Percentiles rank a stretch among this genome's conserved stretches.
These are phyloP conservation scores for Hypomecis atomaria DNA, from an alignment of 2,888 invertebrate genomes.

Conservation along the genomic window DNA sequence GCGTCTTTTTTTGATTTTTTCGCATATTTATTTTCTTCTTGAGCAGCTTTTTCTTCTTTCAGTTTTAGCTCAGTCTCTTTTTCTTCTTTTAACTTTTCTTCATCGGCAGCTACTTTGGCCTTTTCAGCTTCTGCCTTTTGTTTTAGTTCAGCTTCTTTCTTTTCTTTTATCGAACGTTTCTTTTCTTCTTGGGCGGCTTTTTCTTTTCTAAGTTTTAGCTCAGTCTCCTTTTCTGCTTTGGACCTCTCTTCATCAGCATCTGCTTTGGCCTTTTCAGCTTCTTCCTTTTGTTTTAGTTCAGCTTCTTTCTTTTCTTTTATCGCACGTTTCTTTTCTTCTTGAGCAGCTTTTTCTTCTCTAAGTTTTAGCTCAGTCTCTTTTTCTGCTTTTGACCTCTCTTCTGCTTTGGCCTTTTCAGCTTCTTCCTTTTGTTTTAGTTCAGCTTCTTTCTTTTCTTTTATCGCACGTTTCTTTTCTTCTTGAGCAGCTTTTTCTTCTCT, in stretches of 20 bases:
- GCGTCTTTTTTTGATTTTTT: not conserved
- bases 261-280: conserved; percentile 21
- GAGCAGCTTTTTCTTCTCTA: conserved; percentile 24
- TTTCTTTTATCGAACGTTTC: not conserved
- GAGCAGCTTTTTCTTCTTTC: conserved; percentile 19
- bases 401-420: too few species aligned
- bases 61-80: not conserved
- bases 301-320: not conserved
- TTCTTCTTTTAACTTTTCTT: conserved; percentile 20
- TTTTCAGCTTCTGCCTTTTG: conserved; percentile 28
- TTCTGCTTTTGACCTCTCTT: conserved; percentile 10
- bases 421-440: not conserved
- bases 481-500: not conserved
- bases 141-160: conserved; percentile 17
- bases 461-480: not conserved
- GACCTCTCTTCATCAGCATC: not conserved
- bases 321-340: conserved; percentile 1
- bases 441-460: conserved; percentile 17
- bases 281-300: conserved; percentile 22
- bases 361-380: conserved; percentile 14
- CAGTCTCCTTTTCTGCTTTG: not conserved
- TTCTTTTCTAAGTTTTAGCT: not conserved
- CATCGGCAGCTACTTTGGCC: conserved; percentile 27
- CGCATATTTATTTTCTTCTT: conserved; percentile 25
- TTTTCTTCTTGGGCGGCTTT: not conserved